phyloP scores from a whole-genome alignment of 1,140 invertebrate species.

The Penaeus indicus region DNA sequence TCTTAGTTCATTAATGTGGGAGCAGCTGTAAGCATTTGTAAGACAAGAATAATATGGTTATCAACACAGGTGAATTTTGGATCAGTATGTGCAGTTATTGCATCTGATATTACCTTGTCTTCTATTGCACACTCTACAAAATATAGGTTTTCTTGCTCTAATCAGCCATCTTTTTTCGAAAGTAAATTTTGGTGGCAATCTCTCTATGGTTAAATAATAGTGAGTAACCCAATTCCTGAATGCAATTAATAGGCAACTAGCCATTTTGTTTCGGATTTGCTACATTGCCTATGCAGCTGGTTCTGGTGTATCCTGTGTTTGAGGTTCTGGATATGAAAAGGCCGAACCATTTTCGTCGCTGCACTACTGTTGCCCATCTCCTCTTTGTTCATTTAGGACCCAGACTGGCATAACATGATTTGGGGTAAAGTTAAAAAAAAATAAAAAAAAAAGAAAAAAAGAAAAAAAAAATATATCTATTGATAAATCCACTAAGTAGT shows the following conservation, averaged over 20 bases:
- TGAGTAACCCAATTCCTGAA: too few species aligned
- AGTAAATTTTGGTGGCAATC: too few species aligned
- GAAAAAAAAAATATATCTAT: background rate
- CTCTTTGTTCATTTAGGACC: slow-evolving; percentile 8
- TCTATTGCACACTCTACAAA: too few species aligned
- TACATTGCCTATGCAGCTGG: slow-evolving; percentile 2
- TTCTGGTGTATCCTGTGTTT: slow-evolving; percentile 6
- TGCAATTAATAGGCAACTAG: background rate
- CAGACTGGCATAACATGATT: background rate
- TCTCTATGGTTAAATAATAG: too few species aligned
- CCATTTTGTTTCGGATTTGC: slow-evolving; percentile 1
- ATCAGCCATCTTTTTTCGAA: too few species aligned
- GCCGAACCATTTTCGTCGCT: slow-evolving; percentile 13
- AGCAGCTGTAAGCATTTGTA: too few species aligned
- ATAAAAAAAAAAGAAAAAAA: background rate
- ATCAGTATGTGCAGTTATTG: too few species aligned
- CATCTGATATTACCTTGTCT: too few species aligned
- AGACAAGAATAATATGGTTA: too few species aligned
- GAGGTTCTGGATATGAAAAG: slow-evolving; percentile 1
- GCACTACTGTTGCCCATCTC: slow-evolving; percentile 11
- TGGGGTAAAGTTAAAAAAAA: background rate
- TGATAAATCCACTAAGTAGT: too few species aligned
- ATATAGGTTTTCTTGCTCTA: too few species aligned
- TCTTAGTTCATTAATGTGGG: background rate
- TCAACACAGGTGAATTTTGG: too few species aligned